Base-by-base conservation (phyloP, 2,113 vertebrate genomes). In the Epinephelus fuscoguttatus region DNA sequence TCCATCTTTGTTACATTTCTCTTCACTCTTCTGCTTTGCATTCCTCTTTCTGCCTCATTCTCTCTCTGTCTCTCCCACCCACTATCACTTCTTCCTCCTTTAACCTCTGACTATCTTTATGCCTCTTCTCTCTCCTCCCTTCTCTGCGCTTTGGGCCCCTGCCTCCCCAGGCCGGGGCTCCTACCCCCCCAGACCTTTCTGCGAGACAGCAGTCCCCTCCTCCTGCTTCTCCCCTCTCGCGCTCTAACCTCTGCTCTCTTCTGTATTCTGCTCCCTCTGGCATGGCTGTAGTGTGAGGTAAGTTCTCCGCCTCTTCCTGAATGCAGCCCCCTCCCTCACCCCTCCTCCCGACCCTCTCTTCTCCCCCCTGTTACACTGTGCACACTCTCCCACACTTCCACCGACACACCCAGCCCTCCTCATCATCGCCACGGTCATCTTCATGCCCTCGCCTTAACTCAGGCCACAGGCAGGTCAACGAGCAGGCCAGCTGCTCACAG, bases 241-340 rank as follows among this genome's bases (percentile, higher is more conserved):
- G 95, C 97, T 98, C 97, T 99, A 99, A 99, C 96, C 96, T 98
- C 95, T 99, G 95, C 97, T 98, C 95, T 99, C 97, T 98, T 98
- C 97, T 98, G 97, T 98, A 97, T 97, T 98, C 97, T 98, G 97
- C 97, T 99, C 96, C 97, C 97, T 97, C 92, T 99, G 97, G 96
- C 97, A 97, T 98, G 97, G 96, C 96, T 97, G 95, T 99, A 99
- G 98, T 95, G 97, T 98, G 96, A 99, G 98, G 98, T 99, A 98
- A 99, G 98, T 97, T 75, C 86, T 95, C 92, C 95, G 93, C 88
- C 94, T 84, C 87, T 84, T 92, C 89, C 85, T 71, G 93, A 94
- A 94, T 94, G 93, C 89, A 86, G 77, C 91, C 87, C 81, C 70
- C 61, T 14, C 81, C 70, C 72, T 15, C 14, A 45, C 10, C 63